Conservation (phyloP, 2,888 invertebrate genomes). For the Dynastes hyllus region DNA sequence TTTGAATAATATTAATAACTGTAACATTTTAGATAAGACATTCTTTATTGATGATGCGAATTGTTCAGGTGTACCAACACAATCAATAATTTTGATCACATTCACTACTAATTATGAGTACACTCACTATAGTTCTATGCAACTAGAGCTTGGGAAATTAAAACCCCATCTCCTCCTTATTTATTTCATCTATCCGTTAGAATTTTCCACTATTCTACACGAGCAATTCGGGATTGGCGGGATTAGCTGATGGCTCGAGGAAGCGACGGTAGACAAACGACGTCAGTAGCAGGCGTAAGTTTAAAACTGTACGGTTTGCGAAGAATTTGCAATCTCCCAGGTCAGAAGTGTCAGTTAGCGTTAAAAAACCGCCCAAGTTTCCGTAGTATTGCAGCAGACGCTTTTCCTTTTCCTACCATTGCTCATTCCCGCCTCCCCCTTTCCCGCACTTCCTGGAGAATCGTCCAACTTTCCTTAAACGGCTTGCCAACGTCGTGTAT, state of each 20-base stretch:
- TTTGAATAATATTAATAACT: no score
- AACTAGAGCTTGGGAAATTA: not conserved
- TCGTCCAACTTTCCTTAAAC: constrained; percentile 15
- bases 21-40: no score
- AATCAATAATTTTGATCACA: no score
- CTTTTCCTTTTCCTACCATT: not conserved
- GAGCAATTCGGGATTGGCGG: not conserved
- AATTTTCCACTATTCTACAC: not conserved
- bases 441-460: no score
- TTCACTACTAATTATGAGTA: no score
- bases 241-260: not conserved
- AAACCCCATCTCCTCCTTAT: not conserved
- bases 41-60: no score
- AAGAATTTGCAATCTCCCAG: constrained; percentile 20
- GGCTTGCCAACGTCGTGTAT: not conserved
- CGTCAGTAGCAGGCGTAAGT: constrained; percentile 1
- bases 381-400: not conserved
- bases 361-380: constrained; percentile 24
- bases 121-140: no score
- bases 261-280: constrained; percentile 6
- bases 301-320: constrained; percentile 15
- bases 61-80: no score
- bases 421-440: not conserved
- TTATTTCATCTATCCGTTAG: not conserved
- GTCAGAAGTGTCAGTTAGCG: constrained; percentile 31